phyloP scores from a whole-genome alignment of 2,888 invertebrate species.

The Chouioia cunea region DNA sequence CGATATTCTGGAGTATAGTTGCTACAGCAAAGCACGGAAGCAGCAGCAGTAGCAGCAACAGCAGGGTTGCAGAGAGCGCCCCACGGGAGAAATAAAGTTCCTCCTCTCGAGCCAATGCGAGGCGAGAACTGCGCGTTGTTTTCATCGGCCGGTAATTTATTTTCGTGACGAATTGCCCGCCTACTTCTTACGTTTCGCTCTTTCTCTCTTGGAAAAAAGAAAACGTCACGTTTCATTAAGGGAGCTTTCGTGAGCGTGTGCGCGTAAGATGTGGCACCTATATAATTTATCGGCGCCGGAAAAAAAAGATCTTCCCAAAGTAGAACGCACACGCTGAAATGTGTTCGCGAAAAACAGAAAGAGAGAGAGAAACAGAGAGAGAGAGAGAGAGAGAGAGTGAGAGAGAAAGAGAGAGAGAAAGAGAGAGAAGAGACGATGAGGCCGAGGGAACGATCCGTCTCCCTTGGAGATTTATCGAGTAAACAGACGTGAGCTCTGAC shows the following conservation, averaged over 20 bases:
- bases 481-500: conserved; percentile 48
- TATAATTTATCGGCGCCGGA: conserved; percentile 38
- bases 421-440: conserved; percentile 51
- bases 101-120: conserved; percentile 46
- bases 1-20: too few relatives aligned
- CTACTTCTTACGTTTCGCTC: conserved; percentile 23
- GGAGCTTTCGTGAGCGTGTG: conserved; percentile 19
- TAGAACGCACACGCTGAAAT: conserved; percentile 37
- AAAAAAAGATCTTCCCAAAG: conserved; percentile 47
- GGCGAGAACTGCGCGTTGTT: conserved; percentile 48
- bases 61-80: background rate
- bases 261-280: conserved; percentile 36
- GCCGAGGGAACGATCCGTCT: conserved; percentile 49
- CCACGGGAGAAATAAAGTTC: conserved; percentile 47
- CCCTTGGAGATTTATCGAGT: conserved; percentile 50
- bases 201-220: conserved; percentile 28
- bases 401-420: conserved; percentile 48
- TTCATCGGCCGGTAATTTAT: conserved; percentile 47
- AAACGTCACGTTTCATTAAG: conserved; percentile 48
- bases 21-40: too few relatives aligned
- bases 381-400: conserved; percentile 50
- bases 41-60: too few relatives aligned
- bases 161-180: conserved; percentile 45
- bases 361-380: conserved; percentile 46
- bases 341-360: conserved; percentile 43